Percentiles rank a stretch among this genome's conserved stretches.
phyloP scores from a whole-genome alignment of 2,888 invertebrate species.

The Litoditis marina region DNA sequence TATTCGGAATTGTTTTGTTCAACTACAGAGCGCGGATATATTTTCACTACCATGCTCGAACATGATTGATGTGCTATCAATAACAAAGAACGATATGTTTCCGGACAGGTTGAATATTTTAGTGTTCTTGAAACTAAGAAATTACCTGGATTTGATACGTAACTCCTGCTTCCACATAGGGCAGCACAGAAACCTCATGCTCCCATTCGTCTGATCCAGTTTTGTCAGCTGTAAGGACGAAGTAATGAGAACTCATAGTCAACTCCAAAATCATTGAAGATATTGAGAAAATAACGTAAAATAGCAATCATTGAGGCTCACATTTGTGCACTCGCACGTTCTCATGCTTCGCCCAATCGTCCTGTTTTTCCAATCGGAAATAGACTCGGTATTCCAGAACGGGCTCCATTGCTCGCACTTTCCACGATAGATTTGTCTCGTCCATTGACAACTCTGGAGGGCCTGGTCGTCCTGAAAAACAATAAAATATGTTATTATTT shows the following conservation, averaged over 20 bases:
- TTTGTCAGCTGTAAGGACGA: slow-evolving; percentile 25
- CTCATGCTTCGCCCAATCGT: slow-evolving; percentile 12
- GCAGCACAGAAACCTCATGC: slow-evolving; percentile 22
- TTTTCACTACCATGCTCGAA: no score
- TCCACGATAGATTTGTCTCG: slow-evolving; percentile 30
- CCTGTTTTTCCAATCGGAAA: slow-evolving; percentile 13
- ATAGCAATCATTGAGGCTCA: neutral
- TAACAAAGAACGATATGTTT: no score
- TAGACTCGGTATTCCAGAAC: slow-evolving; percentile 13
- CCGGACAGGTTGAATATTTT: no score
- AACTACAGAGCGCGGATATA: no score
- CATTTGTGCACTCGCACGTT: slow-evolving; percentile 10
- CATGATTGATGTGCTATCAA: no score
- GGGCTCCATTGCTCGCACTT: slow-evolving; percentile 21
- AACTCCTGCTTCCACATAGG: slow-evolving; percentile 25
- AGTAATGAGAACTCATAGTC: no score
- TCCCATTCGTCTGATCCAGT: slow-evolving; percentile 33
- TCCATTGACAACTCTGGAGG: slow-evolving; percentile 35
- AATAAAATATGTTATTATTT: no score
- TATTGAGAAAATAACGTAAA: neutral
- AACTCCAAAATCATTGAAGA: no score
- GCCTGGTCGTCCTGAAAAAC: slow-evolving; percentile 34
- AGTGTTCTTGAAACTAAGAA: neutral
- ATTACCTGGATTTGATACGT: slow-evolving; percentile 40
- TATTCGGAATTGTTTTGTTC: no score